Conservation (phyloP, 2,797 vertebrate genomes). For the Gadopsis bispinosus region DNA sequence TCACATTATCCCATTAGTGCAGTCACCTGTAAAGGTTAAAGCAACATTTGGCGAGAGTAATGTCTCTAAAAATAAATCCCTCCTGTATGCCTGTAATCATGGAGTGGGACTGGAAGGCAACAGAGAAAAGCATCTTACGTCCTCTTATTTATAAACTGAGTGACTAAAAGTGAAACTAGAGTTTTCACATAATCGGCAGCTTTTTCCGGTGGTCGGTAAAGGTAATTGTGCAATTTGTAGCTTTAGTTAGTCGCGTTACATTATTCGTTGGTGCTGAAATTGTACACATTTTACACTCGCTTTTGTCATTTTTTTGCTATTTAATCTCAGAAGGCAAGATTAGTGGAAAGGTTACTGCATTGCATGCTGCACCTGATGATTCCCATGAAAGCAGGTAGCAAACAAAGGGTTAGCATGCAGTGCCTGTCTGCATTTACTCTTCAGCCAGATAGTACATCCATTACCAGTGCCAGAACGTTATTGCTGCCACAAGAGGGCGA, state of each 20-base stretch:
- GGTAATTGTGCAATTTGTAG: too few relatives aligned
- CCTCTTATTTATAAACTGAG: neutral
- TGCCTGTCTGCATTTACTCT: neutral
- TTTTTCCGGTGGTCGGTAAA: neutral
- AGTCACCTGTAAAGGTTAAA: conserved; percentile 36
- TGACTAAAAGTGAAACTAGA: neutral
- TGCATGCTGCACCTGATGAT: neutral
- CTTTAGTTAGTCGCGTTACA: neutral
- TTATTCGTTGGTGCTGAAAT: neutral
- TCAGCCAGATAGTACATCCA: neutral
- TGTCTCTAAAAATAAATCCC: conserved; percentile 22
- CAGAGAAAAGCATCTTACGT: neutral
- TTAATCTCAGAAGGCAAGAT: neutral
- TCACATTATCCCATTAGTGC: conserved; percentile 16
- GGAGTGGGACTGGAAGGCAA: neutral
- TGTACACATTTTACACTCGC: neutral
- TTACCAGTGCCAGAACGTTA: neutral
- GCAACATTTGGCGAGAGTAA: conserved; percentile 30
- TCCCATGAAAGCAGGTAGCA: neutral
- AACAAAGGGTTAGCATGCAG: neutral
- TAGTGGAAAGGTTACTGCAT: neutral
- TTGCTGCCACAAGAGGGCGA: conserved; percentile 64
- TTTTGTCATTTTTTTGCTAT: neutral
- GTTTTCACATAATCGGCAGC: neutral
- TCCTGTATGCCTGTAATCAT: neutral